These are phyloP conservation scores for Tupaia tana DNA, from an alignment of 2,113 vertebrate genomes.

Conservation along the genomic window DNA sequence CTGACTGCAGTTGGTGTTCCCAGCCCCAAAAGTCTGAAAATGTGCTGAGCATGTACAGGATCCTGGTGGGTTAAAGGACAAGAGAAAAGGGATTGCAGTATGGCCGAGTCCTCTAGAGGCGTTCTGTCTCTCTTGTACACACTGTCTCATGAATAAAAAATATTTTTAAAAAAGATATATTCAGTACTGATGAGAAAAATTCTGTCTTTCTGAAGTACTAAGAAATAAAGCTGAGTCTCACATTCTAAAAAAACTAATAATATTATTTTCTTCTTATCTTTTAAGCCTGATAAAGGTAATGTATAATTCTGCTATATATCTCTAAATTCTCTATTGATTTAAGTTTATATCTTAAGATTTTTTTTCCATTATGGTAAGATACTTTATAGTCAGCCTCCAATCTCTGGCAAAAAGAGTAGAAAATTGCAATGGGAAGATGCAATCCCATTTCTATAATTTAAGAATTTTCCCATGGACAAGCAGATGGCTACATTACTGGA, in stretches of 20 bases:
- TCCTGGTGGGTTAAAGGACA: no score
- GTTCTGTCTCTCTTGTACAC: no score
- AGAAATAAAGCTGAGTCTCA: not conserved
- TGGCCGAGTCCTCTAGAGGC: no score
- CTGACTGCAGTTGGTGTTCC: no score
- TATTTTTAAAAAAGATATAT: not conserved
- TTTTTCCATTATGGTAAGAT: not conserved
- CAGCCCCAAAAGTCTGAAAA: no score
- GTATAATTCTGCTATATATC: not conserved
- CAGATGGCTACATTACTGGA: no score
- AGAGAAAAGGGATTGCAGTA: no score
- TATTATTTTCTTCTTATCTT: not conserved
- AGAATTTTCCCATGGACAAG: not conserved
- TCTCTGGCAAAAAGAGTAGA: not conserved
- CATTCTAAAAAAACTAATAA: not conserved
- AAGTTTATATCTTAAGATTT: not conserved
- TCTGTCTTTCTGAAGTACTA: not conserved
- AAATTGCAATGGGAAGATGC: not conserved
- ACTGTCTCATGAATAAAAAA: no score
- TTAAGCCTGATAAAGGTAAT: not conserved
- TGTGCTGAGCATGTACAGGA: no score
- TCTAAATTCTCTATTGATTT: not conserved
- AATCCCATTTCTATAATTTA: not conserved
- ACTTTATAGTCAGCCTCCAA: not conserved
- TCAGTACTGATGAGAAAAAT: not conserved